These are phyloP conservation scores for Zingel zingel DNA, from an alignment of 2,113 vertebrate genomes.

Conservation along the genomic window DNA sequence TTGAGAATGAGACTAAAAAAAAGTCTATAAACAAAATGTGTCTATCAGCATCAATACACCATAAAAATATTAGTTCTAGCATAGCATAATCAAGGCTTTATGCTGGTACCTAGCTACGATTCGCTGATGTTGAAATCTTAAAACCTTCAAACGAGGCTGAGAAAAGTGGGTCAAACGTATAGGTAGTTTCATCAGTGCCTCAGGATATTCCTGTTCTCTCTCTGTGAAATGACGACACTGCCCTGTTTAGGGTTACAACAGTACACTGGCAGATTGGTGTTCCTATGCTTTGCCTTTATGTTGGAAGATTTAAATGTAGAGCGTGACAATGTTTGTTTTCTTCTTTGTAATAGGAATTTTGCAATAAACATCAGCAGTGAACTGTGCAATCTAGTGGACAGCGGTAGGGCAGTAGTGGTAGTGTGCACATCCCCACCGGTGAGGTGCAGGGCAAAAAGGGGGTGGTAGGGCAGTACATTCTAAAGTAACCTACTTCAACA, in stretches of 20 bases:
- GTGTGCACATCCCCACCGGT: too few species aligned
- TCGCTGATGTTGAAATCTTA: neutral
- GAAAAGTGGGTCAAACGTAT: conserved; percentile 10
- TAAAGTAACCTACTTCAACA: conserved; percentile 3
- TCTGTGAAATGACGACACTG: neutral
- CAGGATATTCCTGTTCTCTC: conserved; percentile 11
- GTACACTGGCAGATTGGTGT: neutral
- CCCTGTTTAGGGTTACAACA: conserved; percentile 1
- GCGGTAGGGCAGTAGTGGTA: neutral
- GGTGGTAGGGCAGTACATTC: neutral
- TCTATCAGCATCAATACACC: neutral
- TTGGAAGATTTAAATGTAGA: neutral
- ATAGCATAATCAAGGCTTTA: neutral
- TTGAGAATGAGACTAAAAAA: neutral
- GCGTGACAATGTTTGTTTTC: neutral
- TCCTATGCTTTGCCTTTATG: neutral
- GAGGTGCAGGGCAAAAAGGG: too few species aligned
- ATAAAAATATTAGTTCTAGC: neutral
- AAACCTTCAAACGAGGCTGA: conserved; percentile 15
- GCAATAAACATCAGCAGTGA: neutral
- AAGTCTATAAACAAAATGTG: neutral
- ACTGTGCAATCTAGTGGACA: neutral
- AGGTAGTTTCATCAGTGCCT: conserved; percentile 26
- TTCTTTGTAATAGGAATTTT: neutral
- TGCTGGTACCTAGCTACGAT: neutral